These are phyloP conservation scores for Drosophila sp. DNA, from an alignment of 1,140 invertebrate genomes.

Conservation along the genomic window DNA sequence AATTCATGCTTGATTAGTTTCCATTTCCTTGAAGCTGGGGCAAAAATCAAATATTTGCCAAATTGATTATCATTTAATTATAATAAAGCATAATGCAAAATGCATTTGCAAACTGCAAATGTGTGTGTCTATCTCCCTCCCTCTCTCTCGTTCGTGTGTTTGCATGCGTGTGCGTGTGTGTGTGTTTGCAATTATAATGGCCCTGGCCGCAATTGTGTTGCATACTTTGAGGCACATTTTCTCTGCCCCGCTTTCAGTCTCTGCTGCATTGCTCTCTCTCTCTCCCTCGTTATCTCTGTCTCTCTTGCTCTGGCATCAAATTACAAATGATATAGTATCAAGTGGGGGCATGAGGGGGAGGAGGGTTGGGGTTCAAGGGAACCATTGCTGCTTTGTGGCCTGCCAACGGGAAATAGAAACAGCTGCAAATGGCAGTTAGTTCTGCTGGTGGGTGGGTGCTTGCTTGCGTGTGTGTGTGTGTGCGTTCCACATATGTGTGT, in stretches of 20 bases:
- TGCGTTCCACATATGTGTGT: constrained; percentile 5
- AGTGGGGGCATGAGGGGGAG: constrained; percentile 2
- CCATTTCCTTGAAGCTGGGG: constrained; percentile 27
- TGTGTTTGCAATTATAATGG: constrained; percentile 71
- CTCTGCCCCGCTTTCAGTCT: constrained; percentile 23
- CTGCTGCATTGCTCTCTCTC: constrained; percentile 18
- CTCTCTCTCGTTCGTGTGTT: constrained; percentile 15
- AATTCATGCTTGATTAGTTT: constrained; percentile 57
- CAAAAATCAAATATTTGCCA: constrained; percentile 70
- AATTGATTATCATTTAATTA: constrained; percentile 81
- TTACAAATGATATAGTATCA: constrained; percentile 69
- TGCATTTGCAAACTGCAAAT: constrained; percentile 54
- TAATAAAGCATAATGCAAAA: constrained; percentile 71
- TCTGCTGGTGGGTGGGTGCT: background rate
- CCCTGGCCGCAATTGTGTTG: constrained; percentile 70
- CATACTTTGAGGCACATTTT: constrained; percentile 74
- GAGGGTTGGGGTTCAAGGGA: background rate
- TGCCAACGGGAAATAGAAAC: constrained; percentile 74
- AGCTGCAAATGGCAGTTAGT: constrained; percentile 75
- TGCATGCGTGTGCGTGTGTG: constrained; percentile 26
- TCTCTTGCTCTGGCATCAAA: constrained; percentile 49
- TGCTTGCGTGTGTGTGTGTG: constrained; percentile 26
- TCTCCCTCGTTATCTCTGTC: background rate
- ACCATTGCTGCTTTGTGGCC: constrained; percentile 57
- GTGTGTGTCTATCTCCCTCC: constrained; percentile 21